Conservation (phyloP, 1,140 invertebrate species). For the Plodia interpunctella region DNA sequence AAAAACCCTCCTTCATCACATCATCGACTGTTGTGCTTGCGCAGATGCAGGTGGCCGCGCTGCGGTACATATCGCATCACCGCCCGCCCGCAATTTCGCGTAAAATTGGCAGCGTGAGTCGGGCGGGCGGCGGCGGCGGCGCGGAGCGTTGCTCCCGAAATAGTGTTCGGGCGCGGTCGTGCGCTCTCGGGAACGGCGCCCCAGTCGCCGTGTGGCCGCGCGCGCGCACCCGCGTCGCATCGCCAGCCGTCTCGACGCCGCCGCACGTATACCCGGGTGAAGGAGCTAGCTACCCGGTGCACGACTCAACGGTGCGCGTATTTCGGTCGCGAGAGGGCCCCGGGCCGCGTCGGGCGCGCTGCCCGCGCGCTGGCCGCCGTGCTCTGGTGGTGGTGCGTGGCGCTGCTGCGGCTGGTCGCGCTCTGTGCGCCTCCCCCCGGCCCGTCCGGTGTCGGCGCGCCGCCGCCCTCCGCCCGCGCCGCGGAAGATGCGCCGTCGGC, state of each 20-base stretch:
- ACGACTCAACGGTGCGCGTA: conserved; percentile 59
- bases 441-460: conserved; percentile 43
- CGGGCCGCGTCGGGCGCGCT: conserved; percentile 68
- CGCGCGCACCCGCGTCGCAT: conserved; percentile 67
- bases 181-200: conserved; percentile 54
- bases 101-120: conserved; percentile 73
- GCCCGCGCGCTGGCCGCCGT: conserved; percentile 73
- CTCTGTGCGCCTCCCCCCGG: conserved; percentile 68
- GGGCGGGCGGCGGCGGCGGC: conserved; percentile 63
- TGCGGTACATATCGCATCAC: conserved; percentile 72
- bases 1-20: conserved; percentile 24
- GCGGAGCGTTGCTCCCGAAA: conserved; percentile 72
- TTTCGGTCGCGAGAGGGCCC: conserved; percentile 66
- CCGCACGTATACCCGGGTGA: conserved; percentile 44
- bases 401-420: conserved; percentile 73
- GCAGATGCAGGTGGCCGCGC: conserved; percentile 45
- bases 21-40: conserved; percentile 28
- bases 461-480: conserved; percentile 52
- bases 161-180: conserved; percentile 71
- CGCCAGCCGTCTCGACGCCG: conserved; percentile 44
- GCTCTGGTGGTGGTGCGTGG: conserved; percentile 74
- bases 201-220: conserved; percentile 70
- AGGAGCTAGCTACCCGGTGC: conserved; percentile 44
- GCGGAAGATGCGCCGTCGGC: conserved; percentile 63
- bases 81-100: conserved; percentile 76